Evolutionary conservation across 2,113 vertebrate species (phyloP).

Genomic region (Austrofundulus limnaeus): DNA sequence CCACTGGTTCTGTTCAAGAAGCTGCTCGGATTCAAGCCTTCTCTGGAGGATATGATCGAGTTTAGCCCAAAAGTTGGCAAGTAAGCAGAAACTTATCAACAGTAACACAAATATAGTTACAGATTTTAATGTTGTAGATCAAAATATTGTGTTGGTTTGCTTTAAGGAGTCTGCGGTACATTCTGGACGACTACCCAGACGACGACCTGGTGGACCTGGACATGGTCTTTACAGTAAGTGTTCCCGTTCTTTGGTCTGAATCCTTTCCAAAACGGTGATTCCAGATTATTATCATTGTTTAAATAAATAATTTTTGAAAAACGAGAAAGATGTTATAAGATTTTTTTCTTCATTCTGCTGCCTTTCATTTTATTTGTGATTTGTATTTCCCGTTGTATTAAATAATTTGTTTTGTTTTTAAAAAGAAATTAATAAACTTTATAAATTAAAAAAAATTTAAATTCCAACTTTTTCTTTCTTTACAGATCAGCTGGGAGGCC

Average conservation of each 20-base stretch:
- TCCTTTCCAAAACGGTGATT: not conserved
- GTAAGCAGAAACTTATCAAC: conserved; percentile 50
- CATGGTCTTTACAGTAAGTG: conserved; percentile 72
- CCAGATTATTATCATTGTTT: too few species aligned
- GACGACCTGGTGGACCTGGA: conserved; percentile 53
- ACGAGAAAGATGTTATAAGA: too few species aligned
- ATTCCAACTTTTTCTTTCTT: not conserved
- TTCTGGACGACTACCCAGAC: conserved; percentile 64
- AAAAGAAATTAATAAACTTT: too few species aligned
- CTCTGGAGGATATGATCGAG: conserved; percentile 73
- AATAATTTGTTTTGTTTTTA: too few species aligned
- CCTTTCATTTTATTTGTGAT: too few species aligned
- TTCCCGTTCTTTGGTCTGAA: not conserved
- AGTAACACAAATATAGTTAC: not conserved
- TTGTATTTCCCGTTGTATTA: too few species aligned
- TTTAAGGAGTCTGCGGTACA: conserved; percentile 69
- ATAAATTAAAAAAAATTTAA: too few species aligned
- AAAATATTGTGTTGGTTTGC: not conserved
- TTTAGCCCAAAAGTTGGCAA: conserved; percentile 45
- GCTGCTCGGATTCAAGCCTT: conserved; percentile 61
- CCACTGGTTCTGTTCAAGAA: conserved; percentile 79
- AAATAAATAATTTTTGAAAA: too few species aligned
- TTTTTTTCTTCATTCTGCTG: too few species aligned
- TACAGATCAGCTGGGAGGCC: conserved; percentile 72
- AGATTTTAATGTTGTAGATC: not conserved